phyloP scores from a whole-genome alignment of 2,113 vertebrate species.

The Hippocampus mohnikei region DNA sequence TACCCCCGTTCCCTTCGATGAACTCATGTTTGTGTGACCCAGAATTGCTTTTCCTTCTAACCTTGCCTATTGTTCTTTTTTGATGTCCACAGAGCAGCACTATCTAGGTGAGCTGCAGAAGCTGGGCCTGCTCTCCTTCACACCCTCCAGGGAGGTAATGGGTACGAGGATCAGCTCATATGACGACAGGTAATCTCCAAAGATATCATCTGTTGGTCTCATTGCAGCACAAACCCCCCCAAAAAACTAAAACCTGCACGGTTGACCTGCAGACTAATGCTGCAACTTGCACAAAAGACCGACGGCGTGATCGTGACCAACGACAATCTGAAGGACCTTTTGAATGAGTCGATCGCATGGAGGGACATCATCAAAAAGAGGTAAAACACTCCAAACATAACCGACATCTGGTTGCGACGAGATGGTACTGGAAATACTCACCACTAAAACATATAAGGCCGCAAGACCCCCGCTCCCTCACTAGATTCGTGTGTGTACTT shows the following conservation, averaged over 20 bases:
- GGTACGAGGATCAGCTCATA: conserved; percentile 84
- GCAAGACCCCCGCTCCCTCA: not conserved
- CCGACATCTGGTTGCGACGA: not conserved
- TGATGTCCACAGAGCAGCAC: conserved; percentile 72
- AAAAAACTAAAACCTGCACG: not conserved
- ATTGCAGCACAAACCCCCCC: no score
- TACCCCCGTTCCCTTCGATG: not conserved
- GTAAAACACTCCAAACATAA: conserved; percentile 49
- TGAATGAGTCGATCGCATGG: conserved; percentile 76
- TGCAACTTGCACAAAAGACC: conserved; percentile 77
- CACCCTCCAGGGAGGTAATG: conserved; percentile 81
- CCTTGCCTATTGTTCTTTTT: not conserved
- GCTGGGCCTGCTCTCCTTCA: conserved; percentile 79
- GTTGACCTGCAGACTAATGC: conserved; percentile 74
- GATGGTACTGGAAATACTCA: not conserved
- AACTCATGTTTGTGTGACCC: not conserved
- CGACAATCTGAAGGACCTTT: conserved; percentile 86
- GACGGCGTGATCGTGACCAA: conserved; percentile 86
- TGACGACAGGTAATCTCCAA: conserved; percentile 90
- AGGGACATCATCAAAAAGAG: conserved; percentile 84
- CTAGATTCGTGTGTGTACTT: not conserved
- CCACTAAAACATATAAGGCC: not conserved
- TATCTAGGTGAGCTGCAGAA: conserved; percentile 76
- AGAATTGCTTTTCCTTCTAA: not conserved
- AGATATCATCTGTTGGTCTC: not conserved